Evolutionary conservation across 35 echinoderm and acorn worm genomes (phyloP), one percentile per base, ranked within the genome.

Genomic region (Ophiothrix spiculata): DNA sequence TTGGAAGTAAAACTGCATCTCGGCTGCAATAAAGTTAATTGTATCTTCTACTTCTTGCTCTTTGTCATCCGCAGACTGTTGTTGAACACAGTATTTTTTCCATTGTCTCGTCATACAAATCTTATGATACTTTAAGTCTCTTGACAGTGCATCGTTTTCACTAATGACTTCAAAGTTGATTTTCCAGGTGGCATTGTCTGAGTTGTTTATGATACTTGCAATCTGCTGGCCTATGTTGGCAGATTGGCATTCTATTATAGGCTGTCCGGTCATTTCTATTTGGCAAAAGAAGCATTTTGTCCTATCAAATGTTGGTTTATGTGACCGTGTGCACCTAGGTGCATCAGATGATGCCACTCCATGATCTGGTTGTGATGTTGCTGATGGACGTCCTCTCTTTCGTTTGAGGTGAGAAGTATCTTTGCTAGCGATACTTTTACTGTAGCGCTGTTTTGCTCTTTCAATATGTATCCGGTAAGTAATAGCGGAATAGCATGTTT

Each of bases 311-410:
- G 15, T 78, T 16, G 11, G 76, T 78, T 34, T 78, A 23, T 78
- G 76, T 78, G 38, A 78, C 4, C 32, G 33, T 78, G 76, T 78
- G 11, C 15, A 33, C 32, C 31, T 78, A 4, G 36, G 29, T 78
- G 76, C 11, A 1, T 28, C 76, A 21, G 13, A 11, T 34, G 4
- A 11, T 35, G 33, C 76, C 13, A 15, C 76, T 78, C 12, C 76
- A 78, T 78, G 3, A 34, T 4, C 3, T 78, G 32, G 13, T 78
- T 16, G 1, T 6, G 33, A 3, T 36, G 76, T 28, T 35, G 74
- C 33, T 76, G 74, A 76, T 76, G n/a, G 74, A 31, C 76, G 76
- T 78, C 76, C 76, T 78, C 38, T 12, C 33, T 78, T 78, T 78
- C 31, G 76, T 36, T 21, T 34, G 36, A 78, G 38, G 4, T 78